Conservation (phyloP, 2,797 vertebrate genomes). For the Linurgus olivaceus region DNA sequence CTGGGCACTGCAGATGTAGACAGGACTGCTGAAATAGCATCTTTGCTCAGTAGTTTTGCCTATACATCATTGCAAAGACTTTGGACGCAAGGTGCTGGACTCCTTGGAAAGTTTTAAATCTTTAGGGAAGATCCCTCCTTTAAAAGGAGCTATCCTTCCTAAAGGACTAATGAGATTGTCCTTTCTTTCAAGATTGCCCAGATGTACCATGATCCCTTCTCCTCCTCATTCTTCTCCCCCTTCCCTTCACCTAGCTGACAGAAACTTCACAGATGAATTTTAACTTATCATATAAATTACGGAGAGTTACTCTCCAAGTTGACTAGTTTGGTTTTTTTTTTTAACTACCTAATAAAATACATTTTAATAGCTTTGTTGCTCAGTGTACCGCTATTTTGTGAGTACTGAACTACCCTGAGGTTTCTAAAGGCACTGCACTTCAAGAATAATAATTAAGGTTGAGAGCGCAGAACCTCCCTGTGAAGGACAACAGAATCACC, state of each 20-base stretch:
- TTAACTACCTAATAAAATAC: background rate
- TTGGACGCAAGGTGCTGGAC: background rate
- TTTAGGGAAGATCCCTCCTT: background rate
- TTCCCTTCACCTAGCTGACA: background rate
- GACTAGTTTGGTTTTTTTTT: background rate
- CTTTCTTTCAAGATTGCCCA: background rate
- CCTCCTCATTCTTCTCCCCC: background rate
- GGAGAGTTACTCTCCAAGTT: background rate
- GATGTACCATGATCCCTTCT: background rate
- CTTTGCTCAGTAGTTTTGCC: background rate
- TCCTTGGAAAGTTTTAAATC: background rate
- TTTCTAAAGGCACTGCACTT: background rate
- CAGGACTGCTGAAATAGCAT: background rate
- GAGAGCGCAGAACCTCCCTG: background rate
- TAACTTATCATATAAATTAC: background rate
- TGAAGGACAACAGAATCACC: background rate
- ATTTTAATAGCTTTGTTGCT: background rate
- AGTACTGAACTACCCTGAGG: background rate
- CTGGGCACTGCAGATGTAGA: background rate
- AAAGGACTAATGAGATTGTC: background rate
- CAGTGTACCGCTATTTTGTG: background rate
- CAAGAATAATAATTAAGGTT: background rate
- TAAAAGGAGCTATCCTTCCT: background rate
- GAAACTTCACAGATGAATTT: background rate
- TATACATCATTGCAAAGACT: background rate